Percentiles rank a stretch among this genome's conserved stretches.
phyloP scores from a whole-genome alignment of 2,797 vertebrate species.

The Brachymystax lenok region DNA sequence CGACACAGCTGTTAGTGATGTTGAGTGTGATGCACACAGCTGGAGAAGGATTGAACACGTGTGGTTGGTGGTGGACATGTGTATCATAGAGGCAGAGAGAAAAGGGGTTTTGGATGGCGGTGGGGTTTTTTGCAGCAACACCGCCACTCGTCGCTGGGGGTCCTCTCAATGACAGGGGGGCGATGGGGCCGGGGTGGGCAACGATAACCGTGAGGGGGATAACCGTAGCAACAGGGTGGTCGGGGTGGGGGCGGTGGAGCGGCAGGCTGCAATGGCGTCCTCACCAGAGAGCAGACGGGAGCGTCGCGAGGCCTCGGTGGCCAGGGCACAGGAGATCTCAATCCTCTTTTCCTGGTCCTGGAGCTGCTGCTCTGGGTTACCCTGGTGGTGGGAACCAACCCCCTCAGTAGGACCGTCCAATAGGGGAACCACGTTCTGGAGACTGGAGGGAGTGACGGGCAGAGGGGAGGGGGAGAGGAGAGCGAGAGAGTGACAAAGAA shows the following conservation, averaged over 20 bases:
- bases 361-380: conserved; percentile 85
- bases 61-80: not conserved
- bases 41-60: not conserved
- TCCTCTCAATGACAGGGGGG: not conserved
- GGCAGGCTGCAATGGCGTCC: conserved; percentile 46
- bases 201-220: conserved; percentile 11
- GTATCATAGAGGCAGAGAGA: not conserved
- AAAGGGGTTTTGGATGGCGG: not conserved
- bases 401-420: conserved; percentile 85
- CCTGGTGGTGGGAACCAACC: conserved; percentile 53
- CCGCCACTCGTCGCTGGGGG: not conserved
- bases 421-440: conserved; percentile 91
- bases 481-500: not conserved
- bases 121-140: not conserved
- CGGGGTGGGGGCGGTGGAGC: conserved; percentile 26
- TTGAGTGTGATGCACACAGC: not conserved
- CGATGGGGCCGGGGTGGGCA: not conserved
- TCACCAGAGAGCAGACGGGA: conserved; percentile 95
- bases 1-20: not conserved
- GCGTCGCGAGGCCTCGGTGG: conserved; percentile 91
- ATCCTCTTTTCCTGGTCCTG: conserved; percentile 97
- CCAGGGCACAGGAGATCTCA: conserved; percentile 92
- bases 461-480: conserved; percentile 5
- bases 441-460: conserved; percentile 62
- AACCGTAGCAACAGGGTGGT: conserved; percentile 22